phyloP scores from a whole-genome alignment of 2,888 invertebrate genomes.

The Ceriagrion tenellum region DNA sequence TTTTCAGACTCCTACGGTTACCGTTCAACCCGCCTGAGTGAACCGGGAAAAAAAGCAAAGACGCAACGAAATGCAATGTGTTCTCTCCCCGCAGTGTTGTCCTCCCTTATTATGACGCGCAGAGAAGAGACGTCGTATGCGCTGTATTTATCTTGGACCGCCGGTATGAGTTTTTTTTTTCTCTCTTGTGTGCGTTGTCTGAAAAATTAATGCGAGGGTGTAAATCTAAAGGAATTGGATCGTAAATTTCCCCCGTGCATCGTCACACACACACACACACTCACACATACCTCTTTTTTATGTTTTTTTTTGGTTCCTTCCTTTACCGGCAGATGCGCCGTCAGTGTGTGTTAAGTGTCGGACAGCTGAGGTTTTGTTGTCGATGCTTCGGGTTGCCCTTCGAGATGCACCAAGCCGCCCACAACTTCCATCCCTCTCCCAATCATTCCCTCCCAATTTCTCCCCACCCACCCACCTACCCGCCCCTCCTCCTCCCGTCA shows the following conservation, averaged over 20 bases:
- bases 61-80: background rate
- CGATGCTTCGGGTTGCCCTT: background rate
- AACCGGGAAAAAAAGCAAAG: background rate
- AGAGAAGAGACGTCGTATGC: background rate
- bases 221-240: background rate
- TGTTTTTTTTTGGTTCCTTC: too few relatives aligned
- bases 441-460: too few relatives aligned
- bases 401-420: background rate
- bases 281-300: background rate
- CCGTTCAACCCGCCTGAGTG: too few relatives aligned
- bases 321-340: conserved; percentile 9
- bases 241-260: conserved; percentile 10
- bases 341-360: background rate
- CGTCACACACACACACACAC: background rate
- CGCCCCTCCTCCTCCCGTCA: background rate
- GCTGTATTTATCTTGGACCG: background rate
- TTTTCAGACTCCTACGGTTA: too few relatives aligned
- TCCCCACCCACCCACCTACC: background rate
- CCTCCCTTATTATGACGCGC: background rate
- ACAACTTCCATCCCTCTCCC: background rate
- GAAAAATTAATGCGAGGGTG: conserved; percentile 31
- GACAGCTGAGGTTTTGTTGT: conserved; percentile 38
- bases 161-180: background rate
- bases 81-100: background rate
- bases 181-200: conserved; percentile 6